Percentiles rank a stretch among this genome's conserved stretches.
These are phyloP conservation scores for Oncopeltus fasciatus DNA, from an alignment of 1,140 invertebrate species.

Conservation along the genomic window DNA sequence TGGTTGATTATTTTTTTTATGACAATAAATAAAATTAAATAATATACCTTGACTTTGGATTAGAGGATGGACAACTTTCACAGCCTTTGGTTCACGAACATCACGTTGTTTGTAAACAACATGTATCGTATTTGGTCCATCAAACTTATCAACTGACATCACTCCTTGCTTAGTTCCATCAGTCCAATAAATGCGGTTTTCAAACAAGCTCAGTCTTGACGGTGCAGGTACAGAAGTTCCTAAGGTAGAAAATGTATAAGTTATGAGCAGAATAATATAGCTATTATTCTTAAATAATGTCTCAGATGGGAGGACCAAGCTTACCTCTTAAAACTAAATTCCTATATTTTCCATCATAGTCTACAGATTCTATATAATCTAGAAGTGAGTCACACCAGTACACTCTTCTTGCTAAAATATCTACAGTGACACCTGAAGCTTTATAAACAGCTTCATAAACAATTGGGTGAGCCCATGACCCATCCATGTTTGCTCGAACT, in stretches of 20 bases:
- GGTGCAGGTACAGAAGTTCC: conserved; percentile 76
- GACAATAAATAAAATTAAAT: too few relatives aligned
- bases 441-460: conserved; percentile 82
- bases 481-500: conserved; percentile 81
- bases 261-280: background rate
- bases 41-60: conserved; percentile 45
- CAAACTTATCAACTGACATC: conserved; percentile 79
- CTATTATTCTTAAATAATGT: background rate
- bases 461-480: conserved; percentile 62
- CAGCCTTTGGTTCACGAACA: conserved; percentile 66
- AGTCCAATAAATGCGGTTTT: conserved; percentile 87
- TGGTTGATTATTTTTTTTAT: too few relatives aligned
- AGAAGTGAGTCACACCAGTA: conserved; percentile 93
- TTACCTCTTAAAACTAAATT: conserved; percentile 56
- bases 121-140: conserved; percentile 56
- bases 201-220: conserved; percentile 70
- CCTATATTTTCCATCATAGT: conserved; percentile 76
- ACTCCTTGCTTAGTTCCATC: conserved; percentile 91
- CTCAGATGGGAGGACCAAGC: background rate
- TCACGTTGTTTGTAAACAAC: conserved; percentile 65
- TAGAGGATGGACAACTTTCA: conserved; percentile 65
- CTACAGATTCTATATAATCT: conserved; percentile 94
- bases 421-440: conserved; percentile 71
- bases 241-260: conserved; percentile 16
- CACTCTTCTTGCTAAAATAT: conserved; percentile 72